Conservation (phyloP, 2,113 vertebrate genomes). For the Hiodon tergisus region DNA sequence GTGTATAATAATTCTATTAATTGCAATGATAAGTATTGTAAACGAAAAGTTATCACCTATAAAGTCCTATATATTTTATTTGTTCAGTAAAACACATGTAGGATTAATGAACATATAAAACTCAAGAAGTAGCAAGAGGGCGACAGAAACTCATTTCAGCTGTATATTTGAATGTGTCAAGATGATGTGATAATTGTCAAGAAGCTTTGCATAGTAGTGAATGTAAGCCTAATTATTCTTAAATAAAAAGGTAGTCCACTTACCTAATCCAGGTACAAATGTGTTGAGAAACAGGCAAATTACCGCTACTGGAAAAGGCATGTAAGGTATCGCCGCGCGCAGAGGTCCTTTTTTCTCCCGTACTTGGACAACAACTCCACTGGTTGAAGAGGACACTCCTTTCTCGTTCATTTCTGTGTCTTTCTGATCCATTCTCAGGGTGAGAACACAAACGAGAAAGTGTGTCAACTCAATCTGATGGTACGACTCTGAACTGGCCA, state of each 20-base stretch:
- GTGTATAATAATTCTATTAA: background rate
- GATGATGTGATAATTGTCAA: background rate
- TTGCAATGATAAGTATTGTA: background rate
- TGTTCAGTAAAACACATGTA: no score
- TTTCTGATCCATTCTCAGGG: conserved; percentile 51
- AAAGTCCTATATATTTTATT: no score
- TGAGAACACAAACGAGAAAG: background rate
- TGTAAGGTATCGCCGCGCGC: conserved; percentile 89
- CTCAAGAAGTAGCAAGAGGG: background rate
- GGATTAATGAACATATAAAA: background rate
- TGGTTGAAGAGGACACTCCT: conserved; percentile 59
- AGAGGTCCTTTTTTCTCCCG: conserved; percentile 91
- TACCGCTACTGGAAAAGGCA: conserved; percentile 92
- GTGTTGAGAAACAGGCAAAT: conserved; percentile 95
- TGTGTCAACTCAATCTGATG: background rate
- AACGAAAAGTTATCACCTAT: background rate
- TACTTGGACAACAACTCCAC: conserved; percentile 90
- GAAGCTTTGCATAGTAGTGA: background rate
- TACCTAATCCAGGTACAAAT: conserved; percentile 91
- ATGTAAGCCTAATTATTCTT: background rate
- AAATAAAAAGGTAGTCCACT: conserved; percentile 45
- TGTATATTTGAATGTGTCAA: background rate
- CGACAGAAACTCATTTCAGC: background rate
- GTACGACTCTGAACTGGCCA: background rate
- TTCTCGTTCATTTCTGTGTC: conserved; percentile 46